phyloP scores from a whole-genome alignment of 2,113 vertebrate species.

The Caranx ignobilis region DNA sequence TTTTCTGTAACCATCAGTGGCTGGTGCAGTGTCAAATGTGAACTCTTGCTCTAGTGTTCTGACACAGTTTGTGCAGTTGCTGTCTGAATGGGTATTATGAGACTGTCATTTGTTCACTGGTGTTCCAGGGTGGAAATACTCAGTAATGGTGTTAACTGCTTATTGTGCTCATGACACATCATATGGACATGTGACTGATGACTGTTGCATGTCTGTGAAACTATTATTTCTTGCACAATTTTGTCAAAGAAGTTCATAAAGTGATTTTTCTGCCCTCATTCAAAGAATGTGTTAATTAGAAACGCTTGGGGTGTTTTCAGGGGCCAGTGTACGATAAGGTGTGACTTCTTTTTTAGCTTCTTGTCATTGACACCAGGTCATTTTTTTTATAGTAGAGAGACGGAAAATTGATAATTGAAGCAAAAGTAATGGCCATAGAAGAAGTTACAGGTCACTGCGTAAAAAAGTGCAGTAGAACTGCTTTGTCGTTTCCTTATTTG shows the following conservation, averaged over 20 bases:
- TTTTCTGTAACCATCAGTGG: too few relatives aligned
- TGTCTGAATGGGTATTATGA: too few relatives aligned
- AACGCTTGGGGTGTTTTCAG: not conserved
- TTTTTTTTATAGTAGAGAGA: not conserved
- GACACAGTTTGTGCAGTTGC: too few relatives aligned
- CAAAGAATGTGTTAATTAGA: not conserved
- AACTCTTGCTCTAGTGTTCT: too few relatives aligned
- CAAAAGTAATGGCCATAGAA: not conserved
- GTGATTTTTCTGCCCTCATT: not conserved
- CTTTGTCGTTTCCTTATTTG: conserved; percentile 1
- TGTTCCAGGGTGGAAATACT: too few relatives aligned
- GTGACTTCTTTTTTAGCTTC: not conserved
- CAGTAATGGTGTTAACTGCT: too few relatives aligned
- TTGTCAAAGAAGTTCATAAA: not conserved
- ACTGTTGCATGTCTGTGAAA: not conserved
- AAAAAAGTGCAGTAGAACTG: not conserved
- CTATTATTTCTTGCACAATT: not conserved
- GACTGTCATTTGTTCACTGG: too few relatives aligned
- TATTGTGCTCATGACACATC: too few relatives aligned
- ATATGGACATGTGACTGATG: too few relatives aligned
- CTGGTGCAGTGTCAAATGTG: too few relatives aligned
- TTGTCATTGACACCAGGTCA: not conserved
- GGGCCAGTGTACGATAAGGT: not conserved
- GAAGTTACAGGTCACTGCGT: not conserved
- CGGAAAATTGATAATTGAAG: not conserved